Conservation (phyloP, 2,113 vertebrate genomes). For the Chloropsis cyanopogon region DNA sequence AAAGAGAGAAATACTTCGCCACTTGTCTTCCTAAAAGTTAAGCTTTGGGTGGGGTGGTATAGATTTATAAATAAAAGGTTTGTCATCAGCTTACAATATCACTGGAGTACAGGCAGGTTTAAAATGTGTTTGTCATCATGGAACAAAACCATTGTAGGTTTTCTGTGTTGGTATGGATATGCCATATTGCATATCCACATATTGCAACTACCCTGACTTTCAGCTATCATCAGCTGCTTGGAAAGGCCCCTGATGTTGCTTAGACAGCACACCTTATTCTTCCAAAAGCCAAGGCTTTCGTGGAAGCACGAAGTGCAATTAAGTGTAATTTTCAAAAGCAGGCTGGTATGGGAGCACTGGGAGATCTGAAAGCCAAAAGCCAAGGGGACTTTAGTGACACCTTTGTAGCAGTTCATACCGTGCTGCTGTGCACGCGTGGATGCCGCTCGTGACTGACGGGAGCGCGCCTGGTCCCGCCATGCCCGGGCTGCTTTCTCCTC, state of each 20-base stretch:
- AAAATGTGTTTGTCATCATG: background rate
- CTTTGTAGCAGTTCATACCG: background rate
- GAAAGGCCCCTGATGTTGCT: background rate
- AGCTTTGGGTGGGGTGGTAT: rapidly evolving
- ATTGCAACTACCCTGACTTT: background rate
- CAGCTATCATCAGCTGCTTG: background rate
- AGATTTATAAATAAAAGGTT: background rate
- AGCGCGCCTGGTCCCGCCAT: background rate
- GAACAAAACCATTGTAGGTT: background rate
- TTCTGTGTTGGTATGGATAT: background rate
- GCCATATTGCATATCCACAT: too few relatives aligned
- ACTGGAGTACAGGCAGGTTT: background rate
- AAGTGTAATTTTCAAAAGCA: background rate
- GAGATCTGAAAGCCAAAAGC: background rate
- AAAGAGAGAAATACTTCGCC: background rate
- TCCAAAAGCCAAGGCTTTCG: background rate
- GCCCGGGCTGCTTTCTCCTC: background rate
- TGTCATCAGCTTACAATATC: background rate
- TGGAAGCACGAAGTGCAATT: background rate
- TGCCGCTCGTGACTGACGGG: too few relatives aligned
- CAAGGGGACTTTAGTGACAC: background rate
- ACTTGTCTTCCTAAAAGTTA: background rate
- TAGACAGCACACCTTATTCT: background rate
- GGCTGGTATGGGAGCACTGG: background rate
- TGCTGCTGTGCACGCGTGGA: too few relatives aligned